These are phyloP conservation scores for Epiblema foenella DNA, from an alignment of 2,888 invertebrate species.

Conservation along the genomic window DNA sequence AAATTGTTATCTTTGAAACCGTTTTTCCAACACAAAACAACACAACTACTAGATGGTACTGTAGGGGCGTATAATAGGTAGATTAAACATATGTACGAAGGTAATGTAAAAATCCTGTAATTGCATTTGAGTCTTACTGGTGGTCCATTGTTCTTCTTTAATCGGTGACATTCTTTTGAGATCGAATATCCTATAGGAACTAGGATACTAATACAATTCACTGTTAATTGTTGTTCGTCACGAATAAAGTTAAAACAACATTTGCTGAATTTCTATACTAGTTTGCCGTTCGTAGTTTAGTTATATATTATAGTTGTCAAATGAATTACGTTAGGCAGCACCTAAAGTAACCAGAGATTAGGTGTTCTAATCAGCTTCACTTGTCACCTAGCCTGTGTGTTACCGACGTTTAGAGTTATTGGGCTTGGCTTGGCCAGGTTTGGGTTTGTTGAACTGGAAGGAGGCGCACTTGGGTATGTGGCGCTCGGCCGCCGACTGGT, in stretches of 20 bases:
- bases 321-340: constrained; percentile 1
- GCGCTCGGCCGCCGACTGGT: constrained; percentile 92
- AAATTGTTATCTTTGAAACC: too few relatives aligned
- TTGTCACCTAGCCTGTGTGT: constrained; percentile 44
- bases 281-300: neutral
- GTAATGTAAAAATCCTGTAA: neutral
- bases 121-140: neutral
- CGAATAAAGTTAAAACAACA: neutral
- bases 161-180: constrained; percentile 3
- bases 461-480: constrained; percentile 97
- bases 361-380: neutral
- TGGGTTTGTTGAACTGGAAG: constrained; percentile 91
- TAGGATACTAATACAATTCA: neutral
- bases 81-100: neutral
- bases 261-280: neutral
- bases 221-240: neutral
- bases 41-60: neutral
- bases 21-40: too few relatives aligned
- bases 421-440: constrained; percentile 85
- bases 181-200: constrained; percentile 18
- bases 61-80: neutral
- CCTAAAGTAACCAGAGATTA: neutral
- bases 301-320: neutral
- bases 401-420: constrained; percentile 66
- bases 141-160: neutral